phyloP scores from a whole-genome alignment of 2,888 invertebrate genomes.

The Copidosoma aretas region DNA sequence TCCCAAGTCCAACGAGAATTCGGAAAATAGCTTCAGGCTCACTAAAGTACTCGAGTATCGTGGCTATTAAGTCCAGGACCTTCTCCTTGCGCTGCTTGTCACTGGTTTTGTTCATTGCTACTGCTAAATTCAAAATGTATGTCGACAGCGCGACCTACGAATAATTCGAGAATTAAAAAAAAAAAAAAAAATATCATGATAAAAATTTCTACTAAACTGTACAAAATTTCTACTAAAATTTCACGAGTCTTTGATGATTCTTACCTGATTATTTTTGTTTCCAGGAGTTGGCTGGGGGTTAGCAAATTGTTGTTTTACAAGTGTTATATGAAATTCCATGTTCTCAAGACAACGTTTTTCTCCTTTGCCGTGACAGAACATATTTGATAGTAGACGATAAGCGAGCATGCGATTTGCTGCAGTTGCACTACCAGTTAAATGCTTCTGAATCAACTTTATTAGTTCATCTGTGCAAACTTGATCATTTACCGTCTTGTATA shows the following conservation, averaged over 20 bases:
- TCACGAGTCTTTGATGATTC: background rate
- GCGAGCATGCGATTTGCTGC: constrained; percentile 80
- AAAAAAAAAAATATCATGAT: constrained; percentile 11
- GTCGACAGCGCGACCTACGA: constrained; percentile 79
- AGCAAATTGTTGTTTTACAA: no score
- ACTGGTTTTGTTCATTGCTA: constrained; percentile 67
- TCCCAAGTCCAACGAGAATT: constrained; percentile 78
- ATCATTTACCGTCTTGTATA: constrained; percentile 71
- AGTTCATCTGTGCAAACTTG: constrained; percentile 64
- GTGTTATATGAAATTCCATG: constrained; percentile 57
- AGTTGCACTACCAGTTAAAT: constrained; percentile 62
- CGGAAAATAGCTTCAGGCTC: constrained; percentile 81
- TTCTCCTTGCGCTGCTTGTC: constrained; percentile 65
- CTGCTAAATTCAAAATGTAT: constrained; percentile 74
- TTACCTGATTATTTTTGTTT: constrained; percentile 72
- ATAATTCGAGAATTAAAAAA: constrained; percentile 7
- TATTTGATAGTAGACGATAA: constrained; percentile 81
- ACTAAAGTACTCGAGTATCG: constrained; percentile 66
- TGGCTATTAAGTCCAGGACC: constrained; percentile 66
- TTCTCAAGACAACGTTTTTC: constrained; percentile 70
- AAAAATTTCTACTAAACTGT: background rate
- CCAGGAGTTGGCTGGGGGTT: constrained; percentile 60
- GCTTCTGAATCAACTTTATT: constrained; percentile 59
- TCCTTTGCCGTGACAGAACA: constrained; percentile 75
- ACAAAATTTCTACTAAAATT: background rate